These are phyloP conservation scores for Cantharis flavilabris DNA, from an alignment of 2,888 invertebrate genomes.

Conservation along the genomic window DNA sequence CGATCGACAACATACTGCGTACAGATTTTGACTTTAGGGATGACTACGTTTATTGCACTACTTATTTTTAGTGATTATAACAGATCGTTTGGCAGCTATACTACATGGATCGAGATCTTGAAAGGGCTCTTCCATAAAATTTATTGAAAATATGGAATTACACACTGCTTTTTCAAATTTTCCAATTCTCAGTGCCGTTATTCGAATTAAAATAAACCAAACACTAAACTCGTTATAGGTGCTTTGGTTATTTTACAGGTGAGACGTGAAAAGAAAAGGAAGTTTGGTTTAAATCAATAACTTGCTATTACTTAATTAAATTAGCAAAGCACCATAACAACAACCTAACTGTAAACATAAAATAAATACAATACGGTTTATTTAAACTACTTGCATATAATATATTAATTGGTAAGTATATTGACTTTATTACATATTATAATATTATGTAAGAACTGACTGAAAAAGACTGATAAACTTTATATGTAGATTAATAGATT, in stretches of 20 bases:
- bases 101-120: not conserved
- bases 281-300: not conserved
- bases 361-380: not conserved
- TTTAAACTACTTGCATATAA: not conserved
- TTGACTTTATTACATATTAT: not conserved
- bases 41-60: not conserved
- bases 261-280: not conserved
- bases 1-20: conserved; percentile 51
- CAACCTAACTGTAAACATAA: not conserved
- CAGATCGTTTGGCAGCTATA: too few species aligned
- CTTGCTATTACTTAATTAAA: not conserved
- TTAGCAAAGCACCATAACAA: not conserved
- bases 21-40: conserved; percentile 46
- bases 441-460: not conserved
- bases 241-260: not conserved
- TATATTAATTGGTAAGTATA: too few species aligned
- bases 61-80: not conserved
- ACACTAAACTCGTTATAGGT: not conserved
- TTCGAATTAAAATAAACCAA: not conserved
- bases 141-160: not conserved
- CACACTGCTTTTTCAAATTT: not conserved
- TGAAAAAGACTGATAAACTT: not conserved
- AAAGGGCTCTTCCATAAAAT: not conserved
- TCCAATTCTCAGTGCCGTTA: not conserved
- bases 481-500: not conserved